Base-by-base conservation (phyloP, 2,888 invertebrate species). In the Poecilobothrus nobilitatus region DNA sequence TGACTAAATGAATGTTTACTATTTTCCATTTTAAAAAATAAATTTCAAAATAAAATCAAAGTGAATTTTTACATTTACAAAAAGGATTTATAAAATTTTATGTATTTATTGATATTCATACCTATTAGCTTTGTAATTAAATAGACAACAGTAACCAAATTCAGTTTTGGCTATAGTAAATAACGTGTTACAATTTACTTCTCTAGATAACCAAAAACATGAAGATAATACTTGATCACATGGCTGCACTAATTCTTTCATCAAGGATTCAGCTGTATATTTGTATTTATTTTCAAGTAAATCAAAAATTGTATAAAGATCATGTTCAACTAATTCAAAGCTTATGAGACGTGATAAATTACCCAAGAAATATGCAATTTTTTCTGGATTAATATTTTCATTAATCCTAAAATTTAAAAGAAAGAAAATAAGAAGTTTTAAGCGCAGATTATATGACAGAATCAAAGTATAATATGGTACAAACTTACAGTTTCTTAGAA, bases 401-500 rank as follows among this genome's bases (percentile, higher is more conserved):
- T 33, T 33, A 9, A 65, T n/a, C 7, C 65, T 65, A 20, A 37
- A 37, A 65, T 27, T 27, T 4, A 27, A 27, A 27, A n/a, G n/a
- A n/a, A n/a, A n/a, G n/a, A n/a, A 12, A 12, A 34, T 7, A 34
- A 8, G 5, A 8, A 34, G 8, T 7, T 7, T 34, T 34, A n/a
- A n/a, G n/a, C n/a, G n/a, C n/a, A n/a, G n/a, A n/a, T n/a, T n/a
- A n/a, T n/a, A n/a, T n/a, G n/a, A n/a, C n/a, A n/a, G n/a, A n/a
- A n/a, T n/a, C n/a, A n/a, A n/a, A n/a, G n/a, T n/a, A n/a, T 65
- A 8, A 6, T 85, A n/a, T n/a, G n/a, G n/a, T n/a, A n/a, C n/a
- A n/a, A 5, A 27, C 27, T 85, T 75, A 88, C 88, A 87, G 73
- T 67, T 81, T 81, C 61, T 81, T 71, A 5, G 85, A 81, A 33